Percentiles rank a stretch among this genome's conserved stretches.
These are phyloP conservation scores for Aromia moschata DNA, from an alignment of 2,888 invertebrate genomes.

Conservation along the genomic window DNA sequence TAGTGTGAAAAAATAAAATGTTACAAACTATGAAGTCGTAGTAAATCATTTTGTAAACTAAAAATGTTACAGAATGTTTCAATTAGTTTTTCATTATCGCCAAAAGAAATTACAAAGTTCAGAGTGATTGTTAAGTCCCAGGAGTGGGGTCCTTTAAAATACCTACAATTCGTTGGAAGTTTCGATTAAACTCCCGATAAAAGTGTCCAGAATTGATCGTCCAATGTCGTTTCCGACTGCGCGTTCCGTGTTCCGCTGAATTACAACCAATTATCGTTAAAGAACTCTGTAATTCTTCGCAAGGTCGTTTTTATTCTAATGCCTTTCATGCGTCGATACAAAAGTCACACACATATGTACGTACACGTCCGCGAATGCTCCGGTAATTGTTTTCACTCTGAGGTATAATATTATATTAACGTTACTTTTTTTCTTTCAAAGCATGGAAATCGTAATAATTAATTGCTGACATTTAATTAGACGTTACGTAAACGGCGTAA, in stretches of 20 bases:
- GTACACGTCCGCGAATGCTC: constrained; percentile 7
- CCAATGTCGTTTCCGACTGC: not conserved
- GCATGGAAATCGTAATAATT: constrained; percentile 3
- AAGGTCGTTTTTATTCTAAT: constrained; percentile 14
- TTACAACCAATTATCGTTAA: not conserved
- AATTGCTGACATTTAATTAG: constrained; percentile 3
- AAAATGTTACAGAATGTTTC: too few relatives aligned
- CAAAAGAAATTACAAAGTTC: too few relatives aligned
- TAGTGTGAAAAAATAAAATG: too few relatives aligned
- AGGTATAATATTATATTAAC: too few relatives aligned
- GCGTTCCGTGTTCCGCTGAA: not conserved
- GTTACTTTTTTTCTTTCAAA: constrained; percentile 10
- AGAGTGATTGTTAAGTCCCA: too few relatives aligned
- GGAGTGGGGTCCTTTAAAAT: too few relatives aligned
- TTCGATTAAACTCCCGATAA: too few relatives aligned
- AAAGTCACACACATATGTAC: constrained; percentile 4
- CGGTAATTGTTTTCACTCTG: constrained; percentile 9
- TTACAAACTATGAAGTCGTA: too few relatives aligned
- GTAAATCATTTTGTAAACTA: too few relatives aligned
- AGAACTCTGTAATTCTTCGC: constrained; percentile 11
- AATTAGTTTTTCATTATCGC: too few relatives aligned
- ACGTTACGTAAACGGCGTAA: constrained; percentile 8
- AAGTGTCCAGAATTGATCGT: not conserved
- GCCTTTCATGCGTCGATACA: not conserved
- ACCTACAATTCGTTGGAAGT: too few relatives aligned